Evolutionary conservation across 2,113 vertebrate species (phyloP), one percentile per base, ranked within the genome.

Genomic region (Eleginops maclovinus): DNA sequence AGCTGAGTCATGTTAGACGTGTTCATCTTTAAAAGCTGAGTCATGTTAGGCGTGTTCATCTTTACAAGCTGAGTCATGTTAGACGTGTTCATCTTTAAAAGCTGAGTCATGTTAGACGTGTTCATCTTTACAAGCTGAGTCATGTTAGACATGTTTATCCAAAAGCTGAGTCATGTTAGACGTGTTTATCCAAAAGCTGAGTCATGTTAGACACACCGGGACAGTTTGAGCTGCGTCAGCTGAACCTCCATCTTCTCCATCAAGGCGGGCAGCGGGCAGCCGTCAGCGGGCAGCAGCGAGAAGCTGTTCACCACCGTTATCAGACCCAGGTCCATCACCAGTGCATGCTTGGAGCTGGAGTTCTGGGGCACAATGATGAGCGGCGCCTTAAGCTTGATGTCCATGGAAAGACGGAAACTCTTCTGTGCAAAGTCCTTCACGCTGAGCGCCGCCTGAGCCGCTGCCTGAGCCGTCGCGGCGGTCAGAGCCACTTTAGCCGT

Each of bases 341-440:
- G 71, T 2, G 96, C 97, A 83, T 88, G 95, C 6, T 91, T 84
- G 9, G 97, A 99, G 40, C 82, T 60, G 0, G 97, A 96, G 10
- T 97, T 98, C 91, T 98, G 96, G 0, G 98, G 98, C 75, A 99
- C 86, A 49, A 99, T 79, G 83, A 99, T 94, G 54, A 99, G 96
- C 0, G 98, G 98, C 0, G 98, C 98, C 92, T 99, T 99, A 78
- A 99, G 89, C 72, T 93, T 83, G 82, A 99, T 91, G 82, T 95
- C 94, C 93, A 96, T 86, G 0, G 95, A 94, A 51, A 98, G 92
- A 1, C 98, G 96, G 59, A 97, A 97, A 68, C 97, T 99, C 91
- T 97, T 96, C 83, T 96, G 95, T 19, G 98, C 95, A 3, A 99
- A 91, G 56, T 95, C 96, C 16, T 96, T 96, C 36, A 99, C 95